phyloP scores from a whole-genome alignment of 2,113 vertebrate genomes.

The Microcebus griseorufus region DNA sequence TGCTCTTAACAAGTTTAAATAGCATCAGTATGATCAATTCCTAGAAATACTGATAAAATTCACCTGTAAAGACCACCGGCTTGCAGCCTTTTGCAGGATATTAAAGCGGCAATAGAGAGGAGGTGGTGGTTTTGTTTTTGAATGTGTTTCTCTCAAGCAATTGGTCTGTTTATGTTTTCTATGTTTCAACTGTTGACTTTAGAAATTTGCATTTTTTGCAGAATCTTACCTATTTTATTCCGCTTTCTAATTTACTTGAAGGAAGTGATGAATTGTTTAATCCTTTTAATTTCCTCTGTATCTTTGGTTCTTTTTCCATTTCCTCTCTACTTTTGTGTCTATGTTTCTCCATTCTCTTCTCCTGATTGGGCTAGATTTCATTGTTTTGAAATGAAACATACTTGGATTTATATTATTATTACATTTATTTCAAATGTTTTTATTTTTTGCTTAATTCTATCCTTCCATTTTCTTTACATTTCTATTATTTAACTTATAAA shows the following conservation, averaged over 20 bases:
- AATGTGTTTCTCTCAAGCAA: not conserved
- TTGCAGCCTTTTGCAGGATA: not conserved
- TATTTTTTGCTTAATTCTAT: not conserved
- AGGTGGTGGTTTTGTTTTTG: not conserved
- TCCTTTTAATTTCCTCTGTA: constrained; percentile 20
- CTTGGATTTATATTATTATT: not conserved
- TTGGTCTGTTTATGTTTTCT: not conserved
- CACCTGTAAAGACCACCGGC: not conserved
- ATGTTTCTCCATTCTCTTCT: not conserved
- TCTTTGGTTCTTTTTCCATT: not conserved
- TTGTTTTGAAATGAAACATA: constrained; percentile 8
- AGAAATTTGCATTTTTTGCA: not conserved
- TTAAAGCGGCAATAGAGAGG: not conserved
- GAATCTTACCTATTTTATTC: not conserved
- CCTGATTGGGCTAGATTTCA: not conserved
- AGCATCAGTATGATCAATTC: not conserved
- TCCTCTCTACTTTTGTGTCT: not conserved
- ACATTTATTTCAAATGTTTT: not conserved
- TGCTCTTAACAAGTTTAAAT: constrained; percentile 20
- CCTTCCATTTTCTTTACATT: not conserved
- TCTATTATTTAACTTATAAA: not conserved
- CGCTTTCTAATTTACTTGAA: not conserved
- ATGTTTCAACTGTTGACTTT: not conserved
- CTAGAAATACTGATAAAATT: constrained; percentile 12
- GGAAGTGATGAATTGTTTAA: not conserved